These are phyloP conservation scores for Parnassius glacialis DNA, from an alignment of 2,888 invertebrate species.

Conservation along the genomic window DNA sequence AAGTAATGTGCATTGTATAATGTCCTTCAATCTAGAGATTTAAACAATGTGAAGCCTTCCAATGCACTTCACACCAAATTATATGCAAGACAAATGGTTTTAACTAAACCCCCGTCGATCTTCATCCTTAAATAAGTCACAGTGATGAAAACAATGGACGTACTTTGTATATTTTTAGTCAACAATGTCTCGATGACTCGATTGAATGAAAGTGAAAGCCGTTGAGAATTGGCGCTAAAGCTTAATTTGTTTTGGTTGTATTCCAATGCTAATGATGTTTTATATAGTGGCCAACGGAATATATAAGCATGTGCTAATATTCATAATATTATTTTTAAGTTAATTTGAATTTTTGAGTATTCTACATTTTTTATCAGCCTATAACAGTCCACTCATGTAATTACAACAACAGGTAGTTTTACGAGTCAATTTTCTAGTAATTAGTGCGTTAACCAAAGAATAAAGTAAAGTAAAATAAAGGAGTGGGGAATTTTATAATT, in stretches of 20 bases:
- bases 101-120: constrained; percentile 37
- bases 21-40: constrained; percentile 38
- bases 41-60: constrained; percentile 49
- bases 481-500: no score
- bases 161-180: constrained; percentile 34
- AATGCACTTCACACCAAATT: constrained; percentile 46
- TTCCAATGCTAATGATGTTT: constrained; percentile 12
- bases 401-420: no score
- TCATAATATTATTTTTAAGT: no score
- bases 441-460: no score
- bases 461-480: no score
- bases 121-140: constrained; percentile 42
- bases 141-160: constrained; percentile 36
- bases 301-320: no score
- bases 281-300: not conserved
- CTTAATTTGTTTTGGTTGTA: constrained; percentile 15
- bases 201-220: constrained; percentile 34
- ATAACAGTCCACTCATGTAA: no score
- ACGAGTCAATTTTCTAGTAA: no score
- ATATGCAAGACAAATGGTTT: constrained; percentile 43
- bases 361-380: no score
- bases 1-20: constrained; percentile 22
- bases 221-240: constrained; percentile 14
- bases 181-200: constrained; percentile 6
- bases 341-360: no score